Evolutionary conservation across 2,888 invertebrate species (phyloP).

Genomic region (Hydropsyche betteni): DNA sequence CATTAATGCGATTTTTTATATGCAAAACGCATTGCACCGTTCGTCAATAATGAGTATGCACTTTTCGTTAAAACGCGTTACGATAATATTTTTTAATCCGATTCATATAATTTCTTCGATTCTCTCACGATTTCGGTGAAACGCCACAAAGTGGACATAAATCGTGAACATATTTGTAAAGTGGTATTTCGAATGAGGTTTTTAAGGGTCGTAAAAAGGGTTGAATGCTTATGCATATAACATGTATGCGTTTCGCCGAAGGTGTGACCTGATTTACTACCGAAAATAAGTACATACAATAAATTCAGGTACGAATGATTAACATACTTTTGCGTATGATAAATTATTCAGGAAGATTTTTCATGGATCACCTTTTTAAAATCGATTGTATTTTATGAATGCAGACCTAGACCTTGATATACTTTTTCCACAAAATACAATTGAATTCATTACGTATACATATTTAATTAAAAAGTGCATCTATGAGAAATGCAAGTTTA

Average conservation of each 20-base stretch:
- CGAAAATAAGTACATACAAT: constrained; percentile 15
- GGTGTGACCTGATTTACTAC: constrained; percentile 38
- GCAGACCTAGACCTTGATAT: background rate
- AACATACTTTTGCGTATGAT: constrained; percentile 10
- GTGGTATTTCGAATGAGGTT: background rate
- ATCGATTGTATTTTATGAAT: constrained; percentile 16
- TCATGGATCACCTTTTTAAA: constrained; percentile 1
- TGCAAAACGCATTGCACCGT: too few species aligned
- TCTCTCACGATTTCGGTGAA: too few species aligned
- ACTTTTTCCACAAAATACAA: background rate
- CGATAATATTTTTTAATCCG: too few species aligned
- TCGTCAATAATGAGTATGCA: too few species aligned
- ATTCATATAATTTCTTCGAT: too few species aligned
- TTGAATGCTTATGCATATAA: background rate
- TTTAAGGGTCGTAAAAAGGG: constrained; percentile 22
- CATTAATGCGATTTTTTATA: too few species aligned
- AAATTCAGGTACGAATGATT: constrained; percentile 22
- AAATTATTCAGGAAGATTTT: constrained; percentile 42
- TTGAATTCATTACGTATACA: background rate
- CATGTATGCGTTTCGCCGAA: constrained; percentile 5
- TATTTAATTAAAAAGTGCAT: constrained; percentile 5
- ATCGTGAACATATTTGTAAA: too few species aligned
- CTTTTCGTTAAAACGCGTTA: too few species aligned
- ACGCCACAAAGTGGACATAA: too few species aligned
- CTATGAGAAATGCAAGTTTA: background rate